A percentile compares a stretch with the other conserved stretches of the same genome.
Conservation (phyloP, 2,113 vertebrate species). For the Pelusios castaneus region DNA sequence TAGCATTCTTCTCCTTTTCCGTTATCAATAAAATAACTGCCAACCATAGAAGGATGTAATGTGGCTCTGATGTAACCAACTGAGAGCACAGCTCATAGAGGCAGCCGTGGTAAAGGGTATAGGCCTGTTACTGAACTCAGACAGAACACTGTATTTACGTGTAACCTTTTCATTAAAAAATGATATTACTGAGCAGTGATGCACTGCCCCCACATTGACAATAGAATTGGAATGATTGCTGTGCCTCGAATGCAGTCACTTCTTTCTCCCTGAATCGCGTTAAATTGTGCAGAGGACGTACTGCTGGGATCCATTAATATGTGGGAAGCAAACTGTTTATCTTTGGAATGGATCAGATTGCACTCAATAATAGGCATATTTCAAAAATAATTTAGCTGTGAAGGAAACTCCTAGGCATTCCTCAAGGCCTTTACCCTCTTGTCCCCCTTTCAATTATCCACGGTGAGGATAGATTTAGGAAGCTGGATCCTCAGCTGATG, state of each 20-base stretch:
- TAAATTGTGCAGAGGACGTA: neutral
- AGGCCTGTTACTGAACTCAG: neutral
- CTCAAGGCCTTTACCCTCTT: neutral
- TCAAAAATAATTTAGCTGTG: neutral
- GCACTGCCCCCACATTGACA: neutral
- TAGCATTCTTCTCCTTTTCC: fast-evolving
- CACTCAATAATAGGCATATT: fast-evolving
- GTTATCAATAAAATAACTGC: neutral
- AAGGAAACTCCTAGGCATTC: neutral
- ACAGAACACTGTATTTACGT: neutral
- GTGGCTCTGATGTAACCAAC: no score
- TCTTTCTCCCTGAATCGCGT: neutral
- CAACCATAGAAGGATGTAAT: neutral
- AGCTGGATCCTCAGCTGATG: neutral
- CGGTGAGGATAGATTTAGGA: fast-evolving
- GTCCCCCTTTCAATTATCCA: fast-evolving
- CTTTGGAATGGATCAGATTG: fast-evolving
- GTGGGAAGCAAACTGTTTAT: neutral
- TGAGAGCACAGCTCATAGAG: neutral
- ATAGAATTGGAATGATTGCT: neutral
- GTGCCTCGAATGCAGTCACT: neutral
- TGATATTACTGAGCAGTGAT: fast-evolving
- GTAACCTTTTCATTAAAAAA: neutral
- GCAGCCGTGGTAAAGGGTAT: neutral
- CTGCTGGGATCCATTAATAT: neutral